Percentiles rank a stretch among this genome's conserved stretches.
These are phyloP conservation scores for Lutraria lutraria DNA, from an alignment of 2,888 invertebrate species.

Conservation along the genomic window DNA sequence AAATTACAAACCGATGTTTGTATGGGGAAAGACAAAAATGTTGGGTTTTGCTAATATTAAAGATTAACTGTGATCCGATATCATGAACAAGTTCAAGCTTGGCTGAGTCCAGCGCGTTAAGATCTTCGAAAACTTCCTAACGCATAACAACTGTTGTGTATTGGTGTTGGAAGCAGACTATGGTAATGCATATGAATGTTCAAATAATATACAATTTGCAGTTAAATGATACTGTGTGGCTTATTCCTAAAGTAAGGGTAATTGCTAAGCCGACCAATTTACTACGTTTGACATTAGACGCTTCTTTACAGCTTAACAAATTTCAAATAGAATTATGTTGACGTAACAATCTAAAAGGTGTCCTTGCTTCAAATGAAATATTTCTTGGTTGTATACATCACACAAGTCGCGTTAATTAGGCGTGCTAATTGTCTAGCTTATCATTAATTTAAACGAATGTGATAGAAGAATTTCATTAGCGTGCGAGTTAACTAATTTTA, in stretches of 20 bases:
- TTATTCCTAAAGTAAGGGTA: not conserved
- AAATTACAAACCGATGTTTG: not conserved
- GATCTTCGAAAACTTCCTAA: too few relatives aligned
- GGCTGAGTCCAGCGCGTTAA: too few relatives aligned
- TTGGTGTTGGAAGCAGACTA: too few relatives aligned
- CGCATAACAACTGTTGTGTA: too few relatives aligned
- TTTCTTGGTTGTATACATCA: not conserved
- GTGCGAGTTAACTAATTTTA: too few relatives aligned
- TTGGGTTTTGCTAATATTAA: not conserved
- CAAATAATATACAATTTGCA: too few relatives aligned
- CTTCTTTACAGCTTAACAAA: not conserved
- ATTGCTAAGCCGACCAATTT: not conserved
- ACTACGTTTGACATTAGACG: not conserved
- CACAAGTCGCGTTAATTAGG: constrained; percentile 3
- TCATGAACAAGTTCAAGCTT: too few relatives aligned
- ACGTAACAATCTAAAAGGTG: not conserved
- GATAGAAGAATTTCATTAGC: not conserved
- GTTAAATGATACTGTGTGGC: not conserved
- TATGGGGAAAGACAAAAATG: not conserved
- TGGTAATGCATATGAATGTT: too few relatives aligned
- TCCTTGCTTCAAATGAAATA: not conserved
- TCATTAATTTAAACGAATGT: not conserved
- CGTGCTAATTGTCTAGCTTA: not conserved
- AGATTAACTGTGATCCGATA: not conserved
- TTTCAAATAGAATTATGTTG: not conserved